Base-by-base conservation (phyloP, 1,140 invertebrate species). In the Drosophila chauvacae region DNA sequence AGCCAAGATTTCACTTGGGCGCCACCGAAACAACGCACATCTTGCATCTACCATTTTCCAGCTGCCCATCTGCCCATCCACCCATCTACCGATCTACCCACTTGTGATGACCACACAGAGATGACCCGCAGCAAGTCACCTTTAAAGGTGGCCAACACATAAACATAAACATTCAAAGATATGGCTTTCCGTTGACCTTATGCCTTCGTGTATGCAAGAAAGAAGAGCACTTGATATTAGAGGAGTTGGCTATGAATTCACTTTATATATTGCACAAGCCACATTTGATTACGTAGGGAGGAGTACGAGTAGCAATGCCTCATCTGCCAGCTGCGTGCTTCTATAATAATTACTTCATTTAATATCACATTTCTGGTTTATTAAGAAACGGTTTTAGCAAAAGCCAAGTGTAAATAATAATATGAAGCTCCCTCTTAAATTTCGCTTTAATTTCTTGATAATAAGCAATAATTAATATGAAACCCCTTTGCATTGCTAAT, bases 1-100 rank as follows among this genome's bases (percentile, higher is more conserved):
- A 16, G 33, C 18, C 20, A 28, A 50, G 68, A 72, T 72, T 72
- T 72, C 70, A 72, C 66, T 37, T 18, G 62, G 59, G 30, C 61
- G 37, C 62, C 61, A 69, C 60, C 48, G 26, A 33, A 66, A 69
- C 39, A 26, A 50, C 45, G 23, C 45, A 39, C 39, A 61, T 45
- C 62, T 62, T 42, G 56, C 57, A 39, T 51, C 26, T 23, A 30
- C 26, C 48, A 33, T 33, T 18, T 33, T 20, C 48, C 14, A 45
- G 11, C 13, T 48, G 7, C 3, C 42, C 28, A 60, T 9, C 30
- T 33, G 18, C 2, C 30, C 58, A 33, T 48, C 47, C 16, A 9
- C n/a, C 42, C 41, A 60, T 20, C 45, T 33, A 2, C 4, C 33
- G 44, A 50, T 37, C 59, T 62, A 4, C 59, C 47, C 47, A 62